A percentile compares a stretch with the other conserved stretches of the same genome.
Evolutionary conservation across 2,797 vertebrate species (phyloP).

Genomic region (Cercopithecus petaurista): DNA sequence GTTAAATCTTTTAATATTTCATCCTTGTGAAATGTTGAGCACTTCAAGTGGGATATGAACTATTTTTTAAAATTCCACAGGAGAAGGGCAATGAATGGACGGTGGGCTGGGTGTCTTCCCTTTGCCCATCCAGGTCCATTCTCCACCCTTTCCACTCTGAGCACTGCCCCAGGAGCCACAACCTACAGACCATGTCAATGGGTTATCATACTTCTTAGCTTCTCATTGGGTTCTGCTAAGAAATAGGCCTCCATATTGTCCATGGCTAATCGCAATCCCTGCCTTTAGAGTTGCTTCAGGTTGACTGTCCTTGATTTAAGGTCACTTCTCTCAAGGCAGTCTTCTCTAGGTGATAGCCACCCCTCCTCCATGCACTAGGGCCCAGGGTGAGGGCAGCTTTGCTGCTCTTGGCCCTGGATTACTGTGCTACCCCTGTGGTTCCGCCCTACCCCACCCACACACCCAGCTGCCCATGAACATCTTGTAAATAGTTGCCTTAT

Average conservation of each 20-base stretch:
- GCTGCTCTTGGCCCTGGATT: neutral
- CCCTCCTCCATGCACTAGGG: neutral
- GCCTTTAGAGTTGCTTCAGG: neutral
- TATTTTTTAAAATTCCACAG: neutral
- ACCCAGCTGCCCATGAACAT: neutral
- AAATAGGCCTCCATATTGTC: neutral
- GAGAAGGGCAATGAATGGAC: neutral
- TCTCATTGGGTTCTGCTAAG: neutral
- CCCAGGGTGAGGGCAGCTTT: neutral
- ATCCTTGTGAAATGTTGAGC: slow-evolving; percentile 14
- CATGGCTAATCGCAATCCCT: neutral
- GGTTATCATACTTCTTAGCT: neutral
- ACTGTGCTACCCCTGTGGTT: neutral
- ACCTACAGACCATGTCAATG: neutral
- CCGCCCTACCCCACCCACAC: neutral
- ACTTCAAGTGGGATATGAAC: neutral
- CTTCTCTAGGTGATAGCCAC: neutral
- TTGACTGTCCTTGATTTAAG: neutral
- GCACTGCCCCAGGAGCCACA: neutral
- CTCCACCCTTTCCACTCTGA: neutral
- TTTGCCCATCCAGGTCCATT: neutral
- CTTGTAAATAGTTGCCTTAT: neutral
- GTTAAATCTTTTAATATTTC: slow-evolving; percentile 34
- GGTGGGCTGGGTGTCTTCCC: neutral
- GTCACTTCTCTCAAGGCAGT: neutral